These are phyloP conservation scores for Caenorhabditis zanzibari DNA, from an alignment of 2,888 invertebrate genomes.

Conservation along the genomic window DNA sequence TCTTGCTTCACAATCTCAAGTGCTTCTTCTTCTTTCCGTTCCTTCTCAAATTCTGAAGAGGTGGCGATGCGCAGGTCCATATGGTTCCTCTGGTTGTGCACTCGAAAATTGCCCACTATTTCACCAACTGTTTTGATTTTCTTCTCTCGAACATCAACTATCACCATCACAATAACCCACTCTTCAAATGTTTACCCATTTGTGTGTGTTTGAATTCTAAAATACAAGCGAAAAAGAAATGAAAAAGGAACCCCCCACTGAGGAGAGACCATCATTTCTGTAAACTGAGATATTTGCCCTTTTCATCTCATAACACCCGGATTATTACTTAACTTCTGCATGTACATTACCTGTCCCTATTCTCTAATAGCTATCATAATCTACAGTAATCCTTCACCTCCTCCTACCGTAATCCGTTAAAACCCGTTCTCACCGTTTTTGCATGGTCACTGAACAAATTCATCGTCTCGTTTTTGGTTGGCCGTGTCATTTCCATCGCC, in stretches of 20 bases:
- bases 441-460: slow-evolving; percentile 65
- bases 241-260: neutral
- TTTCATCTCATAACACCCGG: slow-evolving; percentile 18
- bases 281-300: slow-evolving; percentile 48
- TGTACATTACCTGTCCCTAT: slow-evolving; percentile 20
- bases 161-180: slow-evolving; percentile 57
- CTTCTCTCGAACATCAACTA: slow-evolving; percentile 24
- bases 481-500: slow-evolving; percentile 25
- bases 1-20: slow-evolving; percentile 35
- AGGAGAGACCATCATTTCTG: slow-evolving; percentile 25
- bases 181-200: slow-evolving; percentile 53
- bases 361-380: slow-evolving; percentile 20
- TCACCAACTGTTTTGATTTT: slow-evolving; percentile 64
- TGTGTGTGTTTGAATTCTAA: slow-evolving; percentile 20
- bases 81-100: slow-evolving; percentile 30
- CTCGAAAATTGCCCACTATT: slow-evolving; percentile 67
- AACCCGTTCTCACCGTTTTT: slow-evolving; percentile 47
- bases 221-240: neutral
- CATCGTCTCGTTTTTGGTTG: slow-evolving; percentile 23
- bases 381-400: slow-evolving; percentile 26
- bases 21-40: slow-evolving; percentile 28
- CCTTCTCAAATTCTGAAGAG: slow-evolving; percentile 62
- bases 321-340: slow-evolving; percentile 40
- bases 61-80: slow-evolving; percentile 46
- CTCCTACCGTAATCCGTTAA: slow-evolving; percentile 26